phyloP scores from a whole-genome alignment of 1,140 invertebrate species.

The Drosophila nasuta region DNA sequence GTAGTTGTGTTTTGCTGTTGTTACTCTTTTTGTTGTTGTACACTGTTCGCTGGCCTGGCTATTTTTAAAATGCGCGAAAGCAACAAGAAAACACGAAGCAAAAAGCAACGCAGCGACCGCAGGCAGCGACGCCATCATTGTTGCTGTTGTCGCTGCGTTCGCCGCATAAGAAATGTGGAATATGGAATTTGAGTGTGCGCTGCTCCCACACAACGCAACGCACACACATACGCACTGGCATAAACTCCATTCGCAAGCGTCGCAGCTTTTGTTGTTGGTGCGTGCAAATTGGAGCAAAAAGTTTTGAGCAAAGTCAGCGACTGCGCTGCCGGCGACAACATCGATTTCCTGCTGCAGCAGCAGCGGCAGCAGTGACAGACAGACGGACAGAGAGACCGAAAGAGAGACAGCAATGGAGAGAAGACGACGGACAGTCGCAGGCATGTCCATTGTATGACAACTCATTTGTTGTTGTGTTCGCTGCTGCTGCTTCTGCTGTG shows the following conservation, averaged over 20 bases:
- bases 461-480: constrained; percentile 63
- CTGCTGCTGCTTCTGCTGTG: constrained; percentile 43
- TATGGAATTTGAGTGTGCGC: constrained; percentile 71
- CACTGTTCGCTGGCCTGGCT: constrained; percentile 64
- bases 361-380: constrained; percentile 26
- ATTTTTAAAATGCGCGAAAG: constrained; percentile 77
- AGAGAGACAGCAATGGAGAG: constrained; percentile 6
- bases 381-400: constrained; percentile 11
- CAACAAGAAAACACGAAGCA: constrained; percentile 65
- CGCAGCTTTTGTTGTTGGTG: constrained; percentile 48
- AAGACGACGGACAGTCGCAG: constrained; percentile 13
- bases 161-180: constrained; percentile 69
- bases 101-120: constrained; percentile 60
- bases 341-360: constrained; percentile 51
- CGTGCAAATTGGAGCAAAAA: constrained; percentile 71
- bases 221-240: not conserved
- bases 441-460: constrained; percentile 58
- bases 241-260: constrained; percentile 33
- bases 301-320: constrained; percentile 14
- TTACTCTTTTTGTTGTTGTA: constrained; percentile 26
- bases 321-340: constrained; percentile 27
- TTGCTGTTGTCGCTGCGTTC: constrained; percentile 50
- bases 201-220: constrained; percentile 50
- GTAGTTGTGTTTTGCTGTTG: constrained; percentile 38
- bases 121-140: constrained; percentile 51